Evolutionary conservation across 2,113 vertebrate genomes (phyloP).

Genomic region (Albula goreensis): DNA sequence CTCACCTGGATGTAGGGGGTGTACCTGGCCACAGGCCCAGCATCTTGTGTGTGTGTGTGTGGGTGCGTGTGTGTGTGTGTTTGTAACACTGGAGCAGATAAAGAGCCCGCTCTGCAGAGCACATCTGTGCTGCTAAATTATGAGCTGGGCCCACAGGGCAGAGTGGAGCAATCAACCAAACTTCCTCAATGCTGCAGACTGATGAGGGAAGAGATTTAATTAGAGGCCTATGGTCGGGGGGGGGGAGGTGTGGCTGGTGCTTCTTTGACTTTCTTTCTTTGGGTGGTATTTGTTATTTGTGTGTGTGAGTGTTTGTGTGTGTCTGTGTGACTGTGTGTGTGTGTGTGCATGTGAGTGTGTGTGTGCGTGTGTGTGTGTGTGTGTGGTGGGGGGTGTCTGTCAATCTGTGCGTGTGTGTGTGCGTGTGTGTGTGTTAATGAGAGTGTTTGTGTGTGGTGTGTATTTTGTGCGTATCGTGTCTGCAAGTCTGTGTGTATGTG

Average conservation of each 20-base stretch:
- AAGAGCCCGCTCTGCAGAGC: background rate
- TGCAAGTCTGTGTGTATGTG: background rate
- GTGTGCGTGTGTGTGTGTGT: background rate
- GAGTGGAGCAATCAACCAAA: background rate
- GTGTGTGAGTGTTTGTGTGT: background rate
- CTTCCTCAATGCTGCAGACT: background rate
- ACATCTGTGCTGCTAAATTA: background rate
- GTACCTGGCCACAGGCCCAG: too few species aligned
- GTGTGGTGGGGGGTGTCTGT: background rate
- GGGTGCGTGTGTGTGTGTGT: background rate
- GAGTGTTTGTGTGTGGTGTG: background rate
- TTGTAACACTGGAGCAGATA: background rate
- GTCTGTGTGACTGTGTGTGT: slow-evolving; percentile 5
- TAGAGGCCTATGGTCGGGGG: background rate
- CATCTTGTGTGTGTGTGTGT: too few species aligned
- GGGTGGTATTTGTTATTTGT: background rate
- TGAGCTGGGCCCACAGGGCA: background rate
- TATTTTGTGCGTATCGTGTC: too few species aligned
- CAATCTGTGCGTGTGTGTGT: background rate
- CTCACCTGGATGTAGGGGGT: too few species aligned
- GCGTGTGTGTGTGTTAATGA: slow-evolving; percentile 2
- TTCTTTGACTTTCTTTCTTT: background rate
- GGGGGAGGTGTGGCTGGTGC: too few species aligned
- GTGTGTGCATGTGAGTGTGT: slow-evolving; percentile 6
- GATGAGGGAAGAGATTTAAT: background rate